Percentiles rank a stretch among this genome's conserved stretches.
phyloP scores from a whole-genome alignment of 2,113 vertebrate genomes.

The Cinclus mexicanus region DNA sequence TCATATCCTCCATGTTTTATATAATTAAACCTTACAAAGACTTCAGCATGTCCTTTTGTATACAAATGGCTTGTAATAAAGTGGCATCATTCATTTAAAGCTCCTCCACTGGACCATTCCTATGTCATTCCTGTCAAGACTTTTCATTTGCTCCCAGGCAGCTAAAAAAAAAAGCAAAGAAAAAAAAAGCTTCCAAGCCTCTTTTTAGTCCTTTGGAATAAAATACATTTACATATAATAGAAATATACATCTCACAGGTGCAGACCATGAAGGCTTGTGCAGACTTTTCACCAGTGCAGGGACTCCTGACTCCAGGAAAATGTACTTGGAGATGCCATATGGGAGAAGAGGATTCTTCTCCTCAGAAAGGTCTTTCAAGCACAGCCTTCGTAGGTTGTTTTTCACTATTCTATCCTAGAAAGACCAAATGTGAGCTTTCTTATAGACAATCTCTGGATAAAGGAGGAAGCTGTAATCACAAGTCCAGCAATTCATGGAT shows the following conservation, averaged over 20 bases:
- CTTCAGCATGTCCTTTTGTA: neutral
- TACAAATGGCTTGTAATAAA: neutral
- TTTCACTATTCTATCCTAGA: neutral
- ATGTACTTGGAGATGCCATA: neutral
- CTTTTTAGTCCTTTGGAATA: neutral
- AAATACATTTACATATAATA: neutral
- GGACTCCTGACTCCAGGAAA: neutral
- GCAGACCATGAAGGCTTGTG: neutral
- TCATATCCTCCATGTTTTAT: neutral
- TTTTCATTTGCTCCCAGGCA: neutral
- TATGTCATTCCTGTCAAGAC: neutral
- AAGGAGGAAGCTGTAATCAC: neutral
- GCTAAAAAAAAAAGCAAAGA: neutral
- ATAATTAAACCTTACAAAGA: neutral
- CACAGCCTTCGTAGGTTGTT: neutral
- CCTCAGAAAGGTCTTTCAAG: neutral
- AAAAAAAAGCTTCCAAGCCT: neutral
- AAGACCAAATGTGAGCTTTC: neutral
- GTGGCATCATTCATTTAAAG: neutral
- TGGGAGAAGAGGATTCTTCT: neutral
- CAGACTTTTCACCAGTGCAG: neutral
- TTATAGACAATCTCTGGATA: neutral
- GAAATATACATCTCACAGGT: neutral
- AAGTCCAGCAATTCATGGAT: neutral
- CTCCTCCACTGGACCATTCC: neutral